phyloP scores from a whole-genome alignment of 2,113 vertebrate species.

The Morone chrysops region DNA sequence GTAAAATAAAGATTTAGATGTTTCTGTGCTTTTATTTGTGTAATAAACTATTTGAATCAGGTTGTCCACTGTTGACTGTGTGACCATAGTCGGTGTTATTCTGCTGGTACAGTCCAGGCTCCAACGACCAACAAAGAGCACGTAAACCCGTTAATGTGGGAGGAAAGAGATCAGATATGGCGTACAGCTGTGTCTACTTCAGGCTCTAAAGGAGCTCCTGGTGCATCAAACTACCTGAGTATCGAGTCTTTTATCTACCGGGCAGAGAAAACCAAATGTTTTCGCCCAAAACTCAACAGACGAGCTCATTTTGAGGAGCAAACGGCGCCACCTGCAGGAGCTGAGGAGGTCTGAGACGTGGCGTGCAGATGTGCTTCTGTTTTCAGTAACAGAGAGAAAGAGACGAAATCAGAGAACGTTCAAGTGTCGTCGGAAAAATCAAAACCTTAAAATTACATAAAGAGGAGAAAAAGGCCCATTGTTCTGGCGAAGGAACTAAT shows the following conservation, averaged over 20 bases:
- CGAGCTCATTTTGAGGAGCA: not conserved
- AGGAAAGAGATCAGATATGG: too few species aligned
- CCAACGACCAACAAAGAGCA: not conserved
- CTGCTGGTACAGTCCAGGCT: too few species aligned
- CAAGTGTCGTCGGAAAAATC: slow-evolving; percentile 6
- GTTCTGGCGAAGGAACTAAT: not conserved
- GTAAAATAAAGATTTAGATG: too few species aligned
- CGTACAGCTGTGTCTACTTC: not conserved
- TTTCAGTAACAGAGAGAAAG: not conserved
- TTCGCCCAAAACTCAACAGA: not conserved
- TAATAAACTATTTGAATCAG: not conserved
- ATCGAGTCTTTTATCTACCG: not conserved
- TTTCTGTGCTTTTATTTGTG: not conserved
- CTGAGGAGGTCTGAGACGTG: not conserved
- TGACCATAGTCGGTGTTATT: too few species aligned
- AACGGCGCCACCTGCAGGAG: too few species aligned
- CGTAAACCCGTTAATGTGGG: too few species aligned
- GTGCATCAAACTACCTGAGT: slow-evolving; percentile 23
- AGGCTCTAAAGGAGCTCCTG: not conserved
- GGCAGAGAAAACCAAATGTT: not conserved
- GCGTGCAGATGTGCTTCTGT: not conserved
- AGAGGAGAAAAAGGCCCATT: not conserved
- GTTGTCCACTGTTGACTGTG: too few species aligned
- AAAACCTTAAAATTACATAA: not conserved
- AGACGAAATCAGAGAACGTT: not conserved